Percentiles rank a stretch among this genome's conserved stretches.
Evolutionary conservation across 2,888 invertebrate genomes (phyloP).

Genomic region (Eupithecia exiguata): DNA sequence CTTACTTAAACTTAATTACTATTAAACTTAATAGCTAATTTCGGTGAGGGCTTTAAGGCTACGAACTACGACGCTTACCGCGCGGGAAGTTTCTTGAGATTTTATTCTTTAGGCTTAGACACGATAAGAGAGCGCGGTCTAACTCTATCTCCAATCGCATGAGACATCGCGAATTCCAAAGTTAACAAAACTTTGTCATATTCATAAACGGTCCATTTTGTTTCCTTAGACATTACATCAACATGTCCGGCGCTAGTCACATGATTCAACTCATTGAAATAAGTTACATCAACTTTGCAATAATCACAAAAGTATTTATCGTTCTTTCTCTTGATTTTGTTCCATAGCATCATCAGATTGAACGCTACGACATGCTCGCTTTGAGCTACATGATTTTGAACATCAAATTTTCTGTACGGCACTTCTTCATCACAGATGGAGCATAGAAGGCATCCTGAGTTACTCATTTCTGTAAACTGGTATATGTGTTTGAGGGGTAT

Average conservation of each 20-base stretch:
- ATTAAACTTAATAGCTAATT: background rate
- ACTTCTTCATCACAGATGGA: conserved; percentile 37
- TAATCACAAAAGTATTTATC: conserved; percentile 37
- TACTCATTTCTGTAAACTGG: conserved; percentile 31
- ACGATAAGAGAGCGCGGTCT: conserved; percentile 21
- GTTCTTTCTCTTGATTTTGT: conserved; percentile 33
- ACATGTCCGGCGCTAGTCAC: conserved; percentile 17
- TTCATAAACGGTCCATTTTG: conserved; percentile 34
- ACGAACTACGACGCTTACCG: background rate
- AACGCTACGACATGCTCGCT: conserved; percentile 33
- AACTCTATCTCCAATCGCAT: conserved; percentile 30
- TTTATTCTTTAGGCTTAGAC: conserved; percentile 12
- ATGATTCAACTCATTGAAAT: conserved; percentile 37
- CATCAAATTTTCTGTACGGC: conserved; percentile 7
- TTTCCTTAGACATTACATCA: conserved; percentile 10
- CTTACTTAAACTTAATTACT: background rate
- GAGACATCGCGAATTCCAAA: conserved; percentile 34
- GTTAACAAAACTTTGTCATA: conserved; percentile 32
- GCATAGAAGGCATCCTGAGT: conserved; percentile 25
- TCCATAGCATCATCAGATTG: conserved; percentile 40
- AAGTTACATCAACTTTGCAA: conserved; percentile 34
- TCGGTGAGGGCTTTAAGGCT: background rate
- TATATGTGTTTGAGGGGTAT: conserved; percentile 35
- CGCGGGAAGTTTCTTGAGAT: background rate
- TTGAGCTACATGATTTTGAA: conserved; percentile 22